Evolutionary conservation across 2,888 invertebrate species (phyloP), one percentile per base, ranked within the genome.

Genomic region (Siphlonurus alternatus): DNA sequence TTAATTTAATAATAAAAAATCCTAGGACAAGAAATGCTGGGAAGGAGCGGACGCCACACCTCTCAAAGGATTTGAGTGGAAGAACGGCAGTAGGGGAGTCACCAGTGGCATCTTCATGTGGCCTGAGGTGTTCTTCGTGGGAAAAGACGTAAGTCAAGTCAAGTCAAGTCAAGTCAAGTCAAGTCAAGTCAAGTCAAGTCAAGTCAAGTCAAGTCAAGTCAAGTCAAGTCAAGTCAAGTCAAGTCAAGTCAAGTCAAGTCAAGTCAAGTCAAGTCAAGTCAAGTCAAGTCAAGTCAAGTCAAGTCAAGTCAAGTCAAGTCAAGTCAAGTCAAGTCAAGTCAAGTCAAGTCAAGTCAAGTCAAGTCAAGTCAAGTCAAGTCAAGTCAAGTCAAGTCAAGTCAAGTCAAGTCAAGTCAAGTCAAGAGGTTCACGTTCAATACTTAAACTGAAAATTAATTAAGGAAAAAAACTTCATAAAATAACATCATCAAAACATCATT

Each of bases 151-250:
- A 38, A 15, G 38, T 38, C 38, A 38, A 38, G 38, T 38, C 38
- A 38, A 38, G 38, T 38, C 38, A 38, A 61, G 61, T 61, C 38
- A 61, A 61, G 61, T 61, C 61, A 61, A 61, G 61, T 61, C 61
- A 61, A 61, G 61, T 61, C 61, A 61, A 61, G 61, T 61, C 61
- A 61, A 61, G 61, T 61, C 61, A 61, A 61, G 61, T 61, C 61
- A 61, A 61, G 61, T 61, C 61, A 61, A 61, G 61, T 61, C 61
- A 61, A 61, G 61, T 61, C 61, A 61, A 61, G 61, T 61, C 61
- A 61, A 61, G 61, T 61, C 61, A 61, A 61, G 61, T 61, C 61
- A 61, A 61, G 61, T 61, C 61, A 61, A 61, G 61, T 61, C 61
- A 61, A 61, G 61, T 61, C 61, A 61, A 61, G 61, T 61, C 61